Evolutionary conservation across 92 coral and sea anemone genomes (phyloP).

Genomic region (Porites evermanni): DNA sequence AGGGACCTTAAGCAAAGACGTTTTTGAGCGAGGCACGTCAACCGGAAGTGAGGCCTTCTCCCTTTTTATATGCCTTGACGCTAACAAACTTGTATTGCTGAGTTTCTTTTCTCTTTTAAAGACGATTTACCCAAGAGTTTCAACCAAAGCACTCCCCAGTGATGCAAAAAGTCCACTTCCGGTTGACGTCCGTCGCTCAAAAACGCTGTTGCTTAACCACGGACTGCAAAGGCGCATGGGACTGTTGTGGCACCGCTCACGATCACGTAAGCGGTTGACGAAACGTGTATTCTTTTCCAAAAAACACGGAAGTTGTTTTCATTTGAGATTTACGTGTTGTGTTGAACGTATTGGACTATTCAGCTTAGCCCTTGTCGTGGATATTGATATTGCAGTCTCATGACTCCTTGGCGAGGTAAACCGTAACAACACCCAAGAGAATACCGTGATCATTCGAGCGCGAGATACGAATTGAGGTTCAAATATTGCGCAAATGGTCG

Average conservation of each 20-base stretch:
- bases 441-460: background rate
- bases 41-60: no score
- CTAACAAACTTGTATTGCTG: no score
- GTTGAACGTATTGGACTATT: background rate
- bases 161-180: no score
- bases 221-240: slow-evolving; percentile 25
- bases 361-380: background rate
- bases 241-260: background rate
- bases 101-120: no score
- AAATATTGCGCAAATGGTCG: background rate
- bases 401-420: background rate
- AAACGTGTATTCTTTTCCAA: no score
- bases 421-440: background rate
- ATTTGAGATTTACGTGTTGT: background rate
- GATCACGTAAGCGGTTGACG: slow-evolving; percentile 14
- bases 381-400: background rate
- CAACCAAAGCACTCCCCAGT: no score
- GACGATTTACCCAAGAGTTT: no score
- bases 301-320: background rate
- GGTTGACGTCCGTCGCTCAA: no score
- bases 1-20: no score
- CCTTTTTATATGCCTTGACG: no score
- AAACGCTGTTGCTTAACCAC: no score
- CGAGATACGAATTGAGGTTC: background rate
- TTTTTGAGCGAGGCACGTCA: no score